Conservation (phyloP, 2,797 vertebrate species). For the Tinamus major region DNA sequence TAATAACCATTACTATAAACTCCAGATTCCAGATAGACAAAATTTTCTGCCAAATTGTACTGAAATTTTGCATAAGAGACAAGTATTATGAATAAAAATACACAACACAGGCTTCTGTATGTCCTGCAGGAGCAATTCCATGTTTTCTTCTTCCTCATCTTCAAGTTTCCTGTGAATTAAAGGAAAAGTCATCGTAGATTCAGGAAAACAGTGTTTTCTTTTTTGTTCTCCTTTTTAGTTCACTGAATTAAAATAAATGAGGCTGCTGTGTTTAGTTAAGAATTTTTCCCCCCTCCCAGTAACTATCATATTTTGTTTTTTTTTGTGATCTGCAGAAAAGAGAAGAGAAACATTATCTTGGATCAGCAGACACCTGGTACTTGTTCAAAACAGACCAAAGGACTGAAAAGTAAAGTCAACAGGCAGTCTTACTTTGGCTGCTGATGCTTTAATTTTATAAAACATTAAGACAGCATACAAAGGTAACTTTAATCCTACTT, state of each 20-base stretch:
- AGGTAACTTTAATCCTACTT: background rate
- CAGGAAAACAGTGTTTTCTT: background rate
- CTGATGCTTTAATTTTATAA: background rate
- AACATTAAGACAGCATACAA: background rate
- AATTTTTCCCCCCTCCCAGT: too few relatives aligned
- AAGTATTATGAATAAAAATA: background rate
- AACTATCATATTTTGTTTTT: background rate
- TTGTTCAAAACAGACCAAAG: background rate
- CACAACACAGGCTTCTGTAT: background rate
- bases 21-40: background rate
- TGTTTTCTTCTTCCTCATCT: background rate
- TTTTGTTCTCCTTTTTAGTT: background rate
- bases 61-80: background rate
- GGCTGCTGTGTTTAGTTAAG: background rate
- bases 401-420: background rate
- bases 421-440: background rate
- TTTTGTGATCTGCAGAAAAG: background rate
- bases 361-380: background rate
- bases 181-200: background rate
- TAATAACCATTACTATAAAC: background rate
- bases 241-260: background rate
- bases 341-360: background rate
- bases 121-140: rapidly evolving
- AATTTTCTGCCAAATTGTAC: background rate
- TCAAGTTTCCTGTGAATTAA: background rate